Percentiles rank a stretch among this genome's conserved stretches.
These are phyloP conservation scores for Lepeophtheirus nordmannii DNA, from an alignment of 2,888 invertebrate species.

Conservation along the genomic window DNA sequence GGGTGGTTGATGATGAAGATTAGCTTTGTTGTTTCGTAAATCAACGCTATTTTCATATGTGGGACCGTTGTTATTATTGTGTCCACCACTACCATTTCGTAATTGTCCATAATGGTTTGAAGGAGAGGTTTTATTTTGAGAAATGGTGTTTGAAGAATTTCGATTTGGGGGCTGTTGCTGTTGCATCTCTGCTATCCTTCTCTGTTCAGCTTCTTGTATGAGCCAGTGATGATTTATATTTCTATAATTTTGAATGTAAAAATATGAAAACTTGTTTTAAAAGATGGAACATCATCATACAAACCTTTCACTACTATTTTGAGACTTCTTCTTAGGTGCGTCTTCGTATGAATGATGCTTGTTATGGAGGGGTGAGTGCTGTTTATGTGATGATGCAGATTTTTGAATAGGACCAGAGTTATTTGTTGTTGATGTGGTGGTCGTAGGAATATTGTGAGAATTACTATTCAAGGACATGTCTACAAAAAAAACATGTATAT, in stretches of 20 bases:
- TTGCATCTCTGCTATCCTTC: constrained; percentile 52
- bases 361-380: constrained; percentile 54
- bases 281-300: background rate
- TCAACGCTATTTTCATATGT: background rate
- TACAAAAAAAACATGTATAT: background rate
- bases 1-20: background rate
- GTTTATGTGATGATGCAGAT: constrained; percentile 33
- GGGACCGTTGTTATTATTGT: background rate
- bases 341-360: constrained; percentile 35
- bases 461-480: constrained; percentile 15
- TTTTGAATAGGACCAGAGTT: constrained; percentile 6
- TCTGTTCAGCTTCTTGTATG: constrained; percentile 77
- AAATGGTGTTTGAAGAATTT: constrained; percentile 12
- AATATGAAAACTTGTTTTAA: constrained; percentile 24
- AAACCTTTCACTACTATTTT: background rate
- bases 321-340: background rate
- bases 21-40: background rate
- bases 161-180: constrained; percentile 33
- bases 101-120: background rate
- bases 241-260: constrained; percentile 25
- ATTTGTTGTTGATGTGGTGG: constrained; percentile 29
- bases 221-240: constrained; percentile 61
- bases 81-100: background rate
- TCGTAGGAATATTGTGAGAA: constrained; percentile 28
- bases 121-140: constrained; percentile 25